A percentile compares a stretch with the other conserved stretches of the same genome.
These are phyloP conservation scores for Psephotus haematonotus DNA, from an alignment of 2,113 vertebrate genomes.

Conservation along the genomic window DNA sequence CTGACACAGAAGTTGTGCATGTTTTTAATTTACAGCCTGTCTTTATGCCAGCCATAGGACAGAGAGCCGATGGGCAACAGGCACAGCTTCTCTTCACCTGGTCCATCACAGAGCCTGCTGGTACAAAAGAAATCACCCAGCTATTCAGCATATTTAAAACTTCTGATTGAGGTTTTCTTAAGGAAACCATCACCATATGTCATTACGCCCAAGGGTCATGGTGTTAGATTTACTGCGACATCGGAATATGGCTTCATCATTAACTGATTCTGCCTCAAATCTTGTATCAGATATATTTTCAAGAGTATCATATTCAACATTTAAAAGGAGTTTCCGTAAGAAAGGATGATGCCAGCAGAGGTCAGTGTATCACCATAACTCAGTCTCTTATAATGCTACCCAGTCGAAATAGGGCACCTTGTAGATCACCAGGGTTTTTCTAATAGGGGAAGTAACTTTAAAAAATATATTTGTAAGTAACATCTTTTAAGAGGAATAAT, in stretches of 20 bases:
- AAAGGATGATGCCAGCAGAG: conserved; percentile 10
- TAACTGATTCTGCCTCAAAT: not conserved
- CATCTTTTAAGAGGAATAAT: not conserved
- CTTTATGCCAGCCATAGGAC: not conserved
- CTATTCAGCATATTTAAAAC: not conserved
- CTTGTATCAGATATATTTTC: not conserved
- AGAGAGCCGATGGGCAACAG: not conserved
- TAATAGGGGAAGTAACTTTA: not conserved
- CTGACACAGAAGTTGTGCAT: not conserved
- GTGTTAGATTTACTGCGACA: not conserved
- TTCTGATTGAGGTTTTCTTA: not conserved
- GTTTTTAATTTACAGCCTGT: not conserved
- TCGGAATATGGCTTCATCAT: not conserved
- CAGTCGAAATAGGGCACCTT: not conserved
- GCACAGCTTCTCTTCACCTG: not conserved
- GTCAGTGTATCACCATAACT: not conserved
- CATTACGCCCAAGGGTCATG: not conserved
- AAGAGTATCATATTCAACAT: not conserved
- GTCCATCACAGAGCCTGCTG: not conserved
- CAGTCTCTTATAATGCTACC: not conserved
- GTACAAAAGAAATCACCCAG: not conserved
- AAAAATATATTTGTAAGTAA: not conserved
- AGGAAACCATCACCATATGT: not conserved
- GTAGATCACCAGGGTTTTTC: not conserved
- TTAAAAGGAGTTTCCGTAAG: not conserved